Conservation (phyloP, 2,113 vertebrate species). For the Chaetura pelagica region DNA sequence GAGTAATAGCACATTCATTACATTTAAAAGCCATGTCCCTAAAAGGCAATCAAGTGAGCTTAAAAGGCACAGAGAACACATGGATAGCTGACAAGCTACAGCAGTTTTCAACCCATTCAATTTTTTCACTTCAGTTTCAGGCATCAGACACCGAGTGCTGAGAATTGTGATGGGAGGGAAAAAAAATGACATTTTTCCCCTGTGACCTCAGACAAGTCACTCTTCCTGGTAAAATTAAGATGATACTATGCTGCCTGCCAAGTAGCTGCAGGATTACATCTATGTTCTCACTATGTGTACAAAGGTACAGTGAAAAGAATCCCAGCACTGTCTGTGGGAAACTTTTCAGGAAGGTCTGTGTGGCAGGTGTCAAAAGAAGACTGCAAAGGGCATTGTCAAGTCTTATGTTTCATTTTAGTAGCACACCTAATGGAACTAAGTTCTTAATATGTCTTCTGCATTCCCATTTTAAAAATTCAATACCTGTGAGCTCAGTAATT, state of each 20-base stretch:
- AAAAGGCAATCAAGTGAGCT: background rate
- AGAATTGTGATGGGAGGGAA: background rate
- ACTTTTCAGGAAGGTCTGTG: background rate
- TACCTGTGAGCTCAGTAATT: background rate
- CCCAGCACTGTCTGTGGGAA: background rate
- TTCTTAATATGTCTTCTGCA: background rate
- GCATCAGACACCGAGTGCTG: background rate
- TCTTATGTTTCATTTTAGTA: background rate
- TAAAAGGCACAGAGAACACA: background rate
- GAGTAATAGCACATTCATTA: background rate
- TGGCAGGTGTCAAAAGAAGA: background rate
- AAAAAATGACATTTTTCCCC: background rate
- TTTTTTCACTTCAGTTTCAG: background rate
- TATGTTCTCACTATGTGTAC: background rate
- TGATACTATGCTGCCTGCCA: background rate
- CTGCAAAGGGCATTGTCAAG: background rate
- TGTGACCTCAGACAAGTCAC: background rate
- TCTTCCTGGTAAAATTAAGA: background rate
- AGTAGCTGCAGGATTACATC: background rate
- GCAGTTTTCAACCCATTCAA: background rate
- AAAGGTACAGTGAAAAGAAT: background rate
- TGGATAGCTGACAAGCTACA: background rate
- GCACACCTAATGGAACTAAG: background rate
- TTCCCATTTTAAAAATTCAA: background rate
- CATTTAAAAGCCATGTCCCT: constrained; percentile 4